Conservation (phyloP, 2,888 invertebrate species). For the Nemapogon koenigi region DNA sequence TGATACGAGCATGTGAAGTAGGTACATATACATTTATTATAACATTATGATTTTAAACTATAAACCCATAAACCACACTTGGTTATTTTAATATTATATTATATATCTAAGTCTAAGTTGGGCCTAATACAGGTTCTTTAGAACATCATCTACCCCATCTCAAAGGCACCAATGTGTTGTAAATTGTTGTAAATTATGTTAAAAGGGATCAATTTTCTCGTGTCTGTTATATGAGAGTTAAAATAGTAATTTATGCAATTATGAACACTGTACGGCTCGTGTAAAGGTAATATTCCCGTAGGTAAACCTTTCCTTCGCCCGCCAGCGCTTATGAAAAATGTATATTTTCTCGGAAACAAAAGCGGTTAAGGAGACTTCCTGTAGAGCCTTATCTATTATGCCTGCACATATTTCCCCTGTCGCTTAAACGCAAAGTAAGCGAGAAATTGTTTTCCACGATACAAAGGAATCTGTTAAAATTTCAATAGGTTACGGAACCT, state of each 20-base stretch:
- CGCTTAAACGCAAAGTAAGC: conserved; percentile 48
- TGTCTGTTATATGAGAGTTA: conserved; percentile 20
- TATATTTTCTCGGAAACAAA: conserved; percentile 49
- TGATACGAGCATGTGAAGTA: too few species aligned
- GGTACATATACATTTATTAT: too few species aligned
- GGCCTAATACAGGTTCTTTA: conserved; percentile 13
- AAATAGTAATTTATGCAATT: conserved; percentile 35
- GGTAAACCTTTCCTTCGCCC: too few species aligned
- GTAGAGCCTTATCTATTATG: conserved; percentile 31
- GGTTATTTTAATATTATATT: too few species aligned
- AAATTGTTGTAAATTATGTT: conserved; percentile 30
- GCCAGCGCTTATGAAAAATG: conserved; percentile 34
- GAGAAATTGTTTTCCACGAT: conserved; percentile 42
- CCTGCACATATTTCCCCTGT: conserved; percentile 25
- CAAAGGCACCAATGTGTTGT: conserved; percentile 22
- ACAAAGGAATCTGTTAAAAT: conserved; percentile 25
- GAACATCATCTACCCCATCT: conserved; percentile 21
- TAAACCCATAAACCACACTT: neutral
- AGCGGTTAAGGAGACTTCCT: conserved; percentile 45
- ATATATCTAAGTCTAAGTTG: conserved; percentile 4
- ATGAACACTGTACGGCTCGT: conserved; percentile 28
- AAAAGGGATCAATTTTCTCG: conserved; percentile 36
- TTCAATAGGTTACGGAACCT: too few species aligned
- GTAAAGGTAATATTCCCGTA: conserved; percentile 41
- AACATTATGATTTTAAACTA: neutral